Conservation (phyloP, 1,140 invertebrate genomes). For the Cylas formicarius region DNA sequence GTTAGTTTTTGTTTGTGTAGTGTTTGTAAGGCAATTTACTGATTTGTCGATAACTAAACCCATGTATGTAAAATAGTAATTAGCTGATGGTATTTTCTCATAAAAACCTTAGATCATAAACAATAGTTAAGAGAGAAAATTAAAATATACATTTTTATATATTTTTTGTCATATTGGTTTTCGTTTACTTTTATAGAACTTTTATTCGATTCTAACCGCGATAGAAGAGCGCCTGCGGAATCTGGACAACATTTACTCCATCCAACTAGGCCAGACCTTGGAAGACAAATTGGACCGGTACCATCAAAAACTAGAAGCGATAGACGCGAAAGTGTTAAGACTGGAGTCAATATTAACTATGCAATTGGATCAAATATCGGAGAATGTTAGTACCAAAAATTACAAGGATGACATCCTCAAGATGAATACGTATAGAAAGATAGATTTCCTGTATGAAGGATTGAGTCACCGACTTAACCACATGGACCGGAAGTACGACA, state of each 20-base stretch:
- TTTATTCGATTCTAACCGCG: slow-evolving; percentile 41
- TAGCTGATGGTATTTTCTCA: neutral
- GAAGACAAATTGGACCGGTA: slow-evolving; percentile 45
- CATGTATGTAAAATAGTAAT: too few relatives aligned
- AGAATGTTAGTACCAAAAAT: slow-evolving; percentile 40
- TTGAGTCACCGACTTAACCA: slow-evolving; percentile 39
- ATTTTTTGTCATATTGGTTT: too few relatives aligned
- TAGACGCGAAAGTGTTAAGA: slow-evolving; percentile 48
- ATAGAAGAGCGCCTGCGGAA: slow-evolving; percentile 51
- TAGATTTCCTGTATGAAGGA: slow-evolving; percentile 42
- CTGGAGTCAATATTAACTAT: slow-evolving; percentile 40
- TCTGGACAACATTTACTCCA: slow-evolving; percentile 46
- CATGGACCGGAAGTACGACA: slow-evolving; percentile 41
- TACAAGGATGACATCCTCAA: slow-evolving; percentile 42
- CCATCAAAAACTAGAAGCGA: slow-evolving; percentile 45
- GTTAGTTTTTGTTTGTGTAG: too few relatives aligned
- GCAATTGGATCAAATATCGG: slow-evolving; percentile 40
- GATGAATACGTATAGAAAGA: slow-evolving; percentile 39
- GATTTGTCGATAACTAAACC: too few relatives aligned
- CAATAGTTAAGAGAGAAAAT: too few relatives aligned
- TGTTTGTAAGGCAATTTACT: too few relatives aligned
- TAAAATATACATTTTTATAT: too few relatives aligned
- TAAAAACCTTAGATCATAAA: neutral
- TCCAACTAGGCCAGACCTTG: slow-evolving; percentile 39
- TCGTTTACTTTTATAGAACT: too few relatives aligned